These are phyloP conservation scores for Grammomys dolichurus DNA, from an alignment of 2,113 vertebrate genomes.

Conservation along the genomic window DNA sequence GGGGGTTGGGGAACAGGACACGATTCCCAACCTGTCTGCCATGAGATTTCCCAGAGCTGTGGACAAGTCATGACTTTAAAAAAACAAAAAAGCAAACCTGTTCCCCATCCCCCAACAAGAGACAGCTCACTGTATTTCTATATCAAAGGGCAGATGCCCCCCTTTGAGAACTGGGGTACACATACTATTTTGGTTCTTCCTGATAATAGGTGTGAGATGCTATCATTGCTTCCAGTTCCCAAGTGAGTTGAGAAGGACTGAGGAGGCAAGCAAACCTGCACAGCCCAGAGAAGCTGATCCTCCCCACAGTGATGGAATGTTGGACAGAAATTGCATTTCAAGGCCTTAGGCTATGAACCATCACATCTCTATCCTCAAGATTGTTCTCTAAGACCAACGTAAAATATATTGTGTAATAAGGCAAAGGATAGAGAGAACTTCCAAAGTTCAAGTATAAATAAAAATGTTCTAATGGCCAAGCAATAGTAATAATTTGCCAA, in stretches of 20 bases:
- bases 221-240: not conserved
- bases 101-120: not conserved
- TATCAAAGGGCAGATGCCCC: not conserved
- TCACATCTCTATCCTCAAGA: slow-evolving; percentile 13
- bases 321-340: not conserved
- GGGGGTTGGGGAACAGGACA: not conserved
- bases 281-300: not conserved
- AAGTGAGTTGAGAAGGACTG: not conserved
- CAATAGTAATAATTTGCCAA: not conserved
- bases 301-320: not conserved
- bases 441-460: slow-evolving; percentile 39
- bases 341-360: not conserved
- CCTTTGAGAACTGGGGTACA: not conserved
- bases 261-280: not conserved
- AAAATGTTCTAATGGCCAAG: not conserved
- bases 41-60: not conserved
- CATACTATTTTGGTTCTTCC: not conserved
- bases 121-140: not conserved
- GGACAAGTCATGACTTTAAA: not conserved
- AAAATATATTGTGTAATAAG: slow-evolving; percentile 19
- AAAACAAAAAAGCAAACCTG: not conserved
- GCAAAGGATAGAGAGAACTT: not conserved
- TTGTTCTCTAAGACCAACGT: not conserved
- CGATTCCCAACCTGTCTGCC: not conserved
- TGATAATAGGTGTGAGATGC: not conserved